Conservation (phyloP, 2,888 invertebrate species). For the Agriopis aurantiaria region DNA sequence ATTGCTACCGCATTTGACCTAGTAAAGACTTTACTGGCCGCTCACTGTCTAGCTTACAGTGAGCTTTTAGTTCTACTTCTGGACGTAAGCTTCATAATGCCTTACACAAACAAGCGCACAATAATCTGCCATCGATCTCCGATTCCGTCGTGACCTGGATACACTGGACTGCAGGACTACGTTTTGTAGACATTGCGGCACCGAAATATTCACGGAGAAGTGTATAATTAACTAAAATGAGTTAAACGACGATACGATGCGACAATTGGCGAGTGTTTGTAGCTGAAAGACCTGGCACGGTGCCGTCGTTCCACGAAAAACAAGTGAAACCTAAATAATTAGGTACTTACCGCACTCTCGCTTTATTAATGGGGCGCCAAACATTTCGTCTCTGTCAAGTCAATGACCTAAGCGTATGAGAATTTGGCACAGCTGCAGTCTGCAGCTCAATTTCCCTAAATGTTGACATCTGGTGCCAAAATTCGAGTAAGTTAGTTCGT, state of each 20-base stretch:
- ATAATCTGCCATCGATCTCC: constrained; percentile 36
- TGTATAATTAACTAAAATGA: constrained; percentile 11
- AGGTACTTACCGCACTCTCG: constrained; percentile 9
- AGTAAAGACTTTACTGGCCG: constrained; percentile 10
- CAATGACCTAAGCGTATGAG: constrained; percentile 15
- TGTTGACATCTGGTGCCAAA: constrained; percentile 12
- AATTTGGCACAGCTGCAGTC: constrained; percentile 20
- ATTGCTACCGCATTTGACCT: constrained; percentile 12
- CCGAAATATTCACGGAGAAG: constrained; percentile 10
- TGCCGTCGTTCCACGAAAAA: constrained; percentile 15
- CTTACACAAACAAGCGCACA: constrained; percentile 31
- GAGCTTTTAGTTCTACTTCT: constrained; percentile 15
- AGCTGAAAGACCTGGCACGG: constrained; percentile 12
- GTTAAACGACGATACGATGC: neutral
- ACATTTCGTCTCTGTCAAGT: constrained; percentile 23
- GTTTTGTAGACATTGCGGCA: constrained; percentile 29
- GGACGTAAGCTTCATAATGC: constrained; percentile 26
- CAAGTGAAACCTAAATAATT: constrained; percentile 20
- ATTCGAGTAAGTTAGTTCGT: neutral
- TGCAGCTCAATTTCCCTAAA: neutral
- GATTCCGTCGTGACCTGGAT: constrained; percentile 33
- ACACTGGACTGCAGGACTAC: constrained; percentile 22
- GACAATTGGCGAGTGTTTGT: constrained; percentile 22
- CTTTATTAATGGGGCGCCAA: constrained; percentile 30
- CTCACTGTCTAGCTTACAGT: constrained; percentile 7